Conservation (phyloP, 30 jellyfish, hydroid and myxozoan genomes). For the Aurelia sp. region DNA sequence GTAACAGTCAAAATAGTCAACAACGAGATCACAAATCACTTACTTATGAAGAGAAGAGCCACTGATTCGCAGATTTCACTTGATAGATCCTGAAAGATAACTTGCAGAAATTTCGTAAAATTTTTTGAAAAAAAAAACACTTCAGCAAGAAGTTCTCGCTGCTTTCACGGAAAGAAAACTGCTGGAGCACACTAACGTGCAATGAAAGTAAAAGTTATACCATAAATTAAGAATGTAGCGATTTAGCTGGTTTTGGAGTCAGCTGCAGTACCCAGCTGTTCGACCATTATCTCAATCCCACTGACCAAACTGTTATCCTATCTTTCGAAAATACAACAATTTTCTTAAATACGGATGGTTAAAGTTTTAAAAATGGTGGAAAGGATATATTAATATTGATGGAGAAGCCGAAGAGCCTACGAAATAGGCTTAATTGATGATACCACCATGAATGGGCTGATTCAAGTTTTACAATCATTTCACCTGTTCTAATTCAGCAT, state of each 20-base stretch:
- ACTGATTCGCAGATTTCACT: too few species aligned
- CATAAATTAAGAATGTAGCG: not conserved
- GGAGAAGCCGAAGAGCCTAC: not conserved
- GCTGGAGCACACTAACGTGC: too few species aligned
- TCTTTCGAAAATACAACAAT: not conserved
- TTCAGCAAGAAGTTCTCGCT: too few species aligned
- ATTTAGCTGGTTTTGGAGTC: not conserved
- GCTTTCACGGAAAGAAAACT: too few species aligned
- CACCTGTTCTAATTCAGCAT: slow-evolving; percentile 21
- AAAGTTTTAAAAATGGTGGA: not conserved
- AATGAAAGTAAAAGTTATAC: too few species aligned
- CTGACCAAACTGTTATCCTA: slow-evolving; percentile 16
- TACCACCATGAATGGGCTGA: slow-evolving; percentile 33
- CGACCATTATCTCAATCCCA: slow-evolving; percentile 3
- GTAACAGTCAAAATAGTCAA: too few species aligned
- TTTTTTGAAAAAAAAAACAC: too few species aligned
- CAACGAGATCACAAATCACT: too few species aligned
- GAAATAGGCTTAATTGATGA: slow-evolving; percentile 15
- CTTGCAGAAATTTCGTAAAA: too few species aligned
- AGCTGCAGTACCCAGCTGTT: slow-evolving; percentile 8
- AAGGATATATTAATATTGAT: slow-evolving; percentile 39
- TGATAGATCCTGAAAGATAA: too few species aligned
- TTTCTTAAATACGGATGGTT: slow-evolving; percentile 9
- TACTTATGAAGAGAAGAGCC: too few species aligned
- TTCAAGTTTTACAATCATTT: not conserved